Evolutionary conservation across 2,113 vertebrate genomes (phyloP).

Genomic region (Arothron firmamentum): DNA sequence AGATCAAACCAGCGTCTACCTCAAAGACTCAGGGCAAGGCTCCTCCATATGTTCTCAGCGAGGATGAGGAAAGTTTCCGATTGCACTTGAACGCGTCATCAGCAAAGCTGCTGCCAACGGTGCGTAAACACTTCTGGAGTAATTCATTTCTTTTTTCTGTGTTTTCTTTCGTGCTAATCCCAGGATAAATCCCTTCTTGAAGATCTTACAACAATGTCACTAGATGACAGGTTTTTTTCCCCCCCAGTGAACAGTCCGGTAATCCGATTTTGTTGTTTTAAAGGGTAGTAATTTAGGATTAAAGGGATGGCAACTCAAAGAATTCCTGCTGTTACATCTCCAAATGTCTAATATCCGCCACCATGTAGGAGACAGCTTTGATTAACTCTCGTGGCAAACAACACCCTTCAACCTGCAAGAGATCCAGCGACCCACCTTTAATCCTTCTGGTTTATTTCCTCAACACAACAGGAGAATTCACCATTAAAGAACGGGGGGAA

Average conservation of each 20-base stretch:
- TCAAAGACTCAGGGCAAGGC: background rate
- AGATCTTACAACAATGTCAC: constrained; percentile 22
- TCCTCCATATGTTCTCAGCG: background rate
- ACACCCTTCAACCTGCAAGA: constrained; percentile 54
- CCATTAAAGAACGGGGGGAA: constrained; percentile 2
- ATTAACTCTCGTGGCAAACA: constrained; percentile 59
- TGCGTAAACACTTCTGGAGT: constrained; percentile 40
- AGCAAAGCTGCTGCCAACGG: constrained; percentile 13
- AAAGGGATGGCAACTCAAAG: constrained; percentile 35
- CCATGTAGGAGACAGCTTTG: constrained; percentile 43
- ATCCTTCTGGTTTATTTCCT: constrained; percentile 41
- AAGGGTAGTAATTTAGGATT: constrained; percentile 58
- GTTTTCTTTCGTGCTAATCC: constrained; percentile 29
- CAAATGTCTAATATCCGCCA: constrained; percentile 7
- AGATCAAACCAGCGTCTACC: constrained; percentile 17
- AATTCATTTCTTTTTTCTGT: constrained; percentile 10
- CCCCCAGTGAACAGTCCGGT: constrained; percentile 18
- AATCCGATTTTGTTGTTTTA: constrained; percentile 67
- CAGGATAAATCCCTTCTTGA: constrained; percentile 31
- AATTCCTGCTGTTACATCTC: constrained; percentile 47
- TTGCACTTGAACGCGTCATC: constrained; percentile 15
- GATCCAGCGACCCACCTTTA: constrained; percentile 25
- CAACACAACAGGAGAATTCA: constrained; percentile 25
- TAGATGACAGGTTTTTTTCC: constrained; percentile 1
- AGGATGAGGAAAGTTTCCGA: constrained; percentile 2